Evolutionary conservation across 1,140 invertebrate species (phyloP).

Genomic region (Plectus sambesii): DNA sequence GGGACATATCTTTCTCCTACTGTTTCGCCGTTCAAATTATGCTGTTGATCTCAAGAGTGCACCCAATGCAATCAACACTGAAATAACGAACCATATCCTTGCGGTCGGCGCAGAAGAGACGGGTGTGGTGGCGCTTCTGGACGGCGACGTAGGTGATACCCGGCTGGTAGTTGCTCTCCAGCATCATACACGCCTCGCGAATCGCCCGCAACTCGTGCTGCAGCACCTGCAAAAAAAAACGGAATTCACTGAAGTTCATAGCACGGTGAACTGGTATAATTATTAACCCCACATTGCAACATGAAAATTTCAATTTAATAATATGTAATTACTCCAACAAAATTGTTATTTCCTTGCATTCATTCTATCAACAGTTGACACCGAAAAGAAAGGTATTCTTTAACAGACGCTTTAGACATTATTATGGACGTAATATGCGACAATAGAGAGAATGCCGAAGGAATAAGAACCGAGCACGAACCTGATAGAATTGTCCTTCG

Average conservation of each 20-base stretch:
- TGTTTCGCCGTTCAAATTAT: no score
- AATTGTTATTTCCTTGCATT: no score
- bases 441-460: no score
- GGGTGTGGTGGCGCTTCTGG: constrained; percentile 93
- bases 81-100: constrained; percentile 65
- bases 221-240: constrained; percentile 59
- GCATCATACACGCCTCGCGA: constrained; percentile 92
- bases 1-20: no score
- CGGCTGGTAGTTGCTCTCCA: constrained; percentile 93
- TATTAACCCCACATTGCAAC: constrained; percentile 13
- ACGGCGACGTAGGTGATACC: constrained; percentile 99
- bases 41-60: no score
- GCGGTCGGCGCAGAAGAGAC: constrained; percentile 92
- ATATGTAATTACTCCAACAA: no score
- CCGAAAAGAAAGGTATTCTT: constrained; percentile 31
- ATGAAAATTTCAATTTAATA: no score
- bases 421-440: no score
- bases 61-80: no score
- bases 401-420: no score
- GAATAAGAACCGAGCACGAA: no score
- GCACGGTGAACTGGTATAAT: no score
- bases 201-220: constrained; percentile 94
- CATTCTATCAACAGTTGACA: constrained; percentile 46
- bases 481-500: constrained; percentile 68
- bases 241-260: constrained; percentile 47